Conservation (phyloP, 2,888 invertebrate genomes). For the Mellilla xanthometata region DNA sequence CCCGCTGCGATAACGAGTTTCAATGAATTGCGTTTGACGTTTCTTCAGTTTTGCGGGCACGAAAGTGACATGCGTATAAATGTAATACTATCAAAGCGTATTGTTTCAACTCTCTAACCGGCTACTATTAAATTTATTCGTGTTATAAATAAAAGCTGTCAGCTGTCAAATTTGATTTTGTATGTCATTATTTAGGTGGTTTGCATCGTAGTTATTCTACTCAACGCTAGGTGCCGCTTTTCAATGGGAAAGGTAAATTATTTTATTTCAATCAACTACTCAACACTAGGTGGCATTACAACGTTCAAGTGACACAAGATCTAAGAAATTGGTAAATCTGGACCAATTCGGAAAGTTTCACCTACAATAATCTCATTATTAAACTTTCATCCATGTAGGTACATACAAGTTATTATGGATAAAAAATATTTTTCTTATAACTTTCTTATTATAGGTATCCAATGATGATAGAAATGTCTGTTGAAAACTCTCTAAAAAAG, state of each 20-base stretch:
- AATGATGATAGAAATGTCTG: too few relatives aligned
- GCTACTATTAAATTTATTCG: background rate
- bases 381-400: too few relatives aligned
- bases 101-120: too few relatives aligned
- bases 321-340: too few relatives aligned
- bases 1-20: conserved; percentile 60
- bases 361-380: too few relatives aligned
- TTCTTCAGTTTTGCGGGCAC: conserved; percentile 21
- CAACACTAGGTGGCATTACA: conserved; percentile 39
- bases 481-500: too few relatives aligned
- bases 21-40: conserved; percentile 41
- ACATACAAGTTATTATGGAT: too few relatives aligned
- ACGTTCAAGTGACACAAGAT: background rate
- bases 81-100: background rate
- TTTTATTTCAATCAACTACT: conserved; percentile 35
- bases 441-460: too few relatives aligned
- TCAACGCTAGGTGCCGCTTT: conserved; percentile 13
- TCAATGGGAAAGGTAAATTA: too few relatives aligned
- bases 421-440: too few relatives aligned
- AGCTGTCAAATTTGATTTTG: conserved; percentile 21
- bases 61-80: conserved; percentile 32
- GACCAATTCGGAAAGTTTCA: too few relatives aligned
- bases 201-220: conserved; percentile 12
- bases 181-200: background rate
- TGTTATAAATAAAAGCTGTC: background rate